Evolutionary conservation across 2,113 vertebrate genomes (phyloP), one percentile per base, ranked within the genome.

Genomic region (Mus pahari): DNA sequence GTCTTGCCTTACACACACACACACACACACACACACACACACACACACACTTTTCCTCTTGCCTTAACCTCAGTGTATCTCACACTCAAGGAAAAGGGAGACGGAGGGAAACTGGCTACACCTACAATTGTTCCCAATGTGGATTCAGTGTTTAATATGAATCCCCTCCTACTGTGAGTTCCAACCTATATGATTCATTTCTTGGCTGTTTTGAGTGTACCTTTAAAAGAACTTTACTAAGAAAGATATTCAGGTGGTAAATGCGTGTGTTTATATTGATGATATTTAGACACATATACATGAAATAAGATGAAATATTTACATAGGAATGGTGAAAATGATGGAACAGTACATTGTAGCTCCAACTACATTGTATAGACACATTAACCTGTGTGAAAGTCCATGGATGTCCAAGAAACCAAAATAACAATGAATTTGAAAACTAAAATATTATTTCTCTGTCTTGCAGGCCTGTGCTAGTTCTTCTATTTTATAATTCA

Each of bases 221-320:
- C 19, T 88, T 90, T 28, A 71, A 78, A 26, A 74, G n/a, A 92
- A 92, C 31, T 75, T 66, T 45, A 68, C 88, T 50, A 79, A 60
- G 39, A 95, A 89, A 48, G 10, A 66, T 45, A 26, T 12, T 17
- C 70, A 90, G 19, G 11, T 71, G 3, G 53, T 73, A 2, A 60
- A 68, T 42, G 33, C 60, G 11, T 58, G 64, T 81, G 68, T 74
- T 45, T 48, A 87, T 73, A 88, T 73, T 86, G 89, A 70, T 58
- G 86, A 94, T 64, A 95, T 62, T 95, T 95, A 82, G 92, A 31
- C 31, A 94, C 83, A 2, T 53, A 79, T 36, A 90, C 24, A 64
- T 42, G 73, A 94, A 91, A 74, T 68, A 95, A 78, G 19, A 73
- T 66, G 53, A 89, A 95, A 90, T 91, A 74, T 71, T 86, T 87